A percentile compares a stretch with the other conserved stretches of the same genome.
These are phyloP conservation scores for Agrochola macilenta DNA, from an alignment of 2,888 invertebrate species.

Conservation along the genomic window DNA sequence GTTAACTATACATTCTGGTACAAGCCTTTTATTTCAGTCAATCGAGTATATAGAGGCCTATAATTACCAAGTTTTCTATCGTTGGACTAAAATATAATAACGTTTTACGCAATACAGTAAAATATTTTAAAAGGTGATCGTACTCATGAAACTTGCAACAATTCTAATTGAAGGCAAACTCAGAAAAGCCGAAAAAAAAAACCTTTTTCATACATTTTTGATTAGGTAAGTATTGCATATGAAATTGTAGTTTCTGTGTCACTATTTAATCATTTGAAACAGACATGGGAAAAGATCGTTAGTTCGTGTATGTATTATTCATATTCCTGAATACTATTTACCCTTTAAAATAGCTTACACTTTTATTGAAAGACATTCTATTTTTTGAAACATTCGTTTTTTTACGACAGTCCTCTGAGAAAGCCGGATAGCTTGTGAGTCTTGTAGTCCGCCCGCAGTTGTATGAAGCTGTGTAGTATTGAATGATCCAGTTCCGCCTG, in stretches of 20 bases:
- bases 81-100: background rate
- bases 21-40: conserved; percentile 37
- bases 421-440: conserved; percentile 94
- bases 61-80: conserved; percentile 7
- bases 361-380: background rate
- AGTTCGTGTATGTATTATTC: too few species aligned
- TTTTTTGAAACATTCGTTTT: background rate
- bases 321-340: background rate
- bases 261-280: too few species aligned
- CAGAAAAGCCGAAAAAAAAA: background rate
- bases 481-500: conserved; percentile 97
- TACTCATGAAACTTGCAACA: background rate
- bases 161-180: background rate
- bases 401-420: conserved; percentile 90
- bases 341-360: background rate
- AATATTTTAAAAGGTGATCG: background rate
- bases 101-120: background rate
- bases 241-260: background rate
- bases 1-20: conserved; percentile 18
- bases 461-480: conserved; percentile 97
- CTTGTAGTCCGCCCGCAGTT: conserved; percentile 98
- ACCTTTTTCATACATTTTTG: background rate
- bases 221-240: background rate
- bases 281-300: too few species aligned
- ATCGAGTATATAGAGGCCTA: conserved; percentile 13